phyloP scores from a whole-genome alignment of 1,140 invertebrate genomes.

The Zaprionus africanus region DNA sequence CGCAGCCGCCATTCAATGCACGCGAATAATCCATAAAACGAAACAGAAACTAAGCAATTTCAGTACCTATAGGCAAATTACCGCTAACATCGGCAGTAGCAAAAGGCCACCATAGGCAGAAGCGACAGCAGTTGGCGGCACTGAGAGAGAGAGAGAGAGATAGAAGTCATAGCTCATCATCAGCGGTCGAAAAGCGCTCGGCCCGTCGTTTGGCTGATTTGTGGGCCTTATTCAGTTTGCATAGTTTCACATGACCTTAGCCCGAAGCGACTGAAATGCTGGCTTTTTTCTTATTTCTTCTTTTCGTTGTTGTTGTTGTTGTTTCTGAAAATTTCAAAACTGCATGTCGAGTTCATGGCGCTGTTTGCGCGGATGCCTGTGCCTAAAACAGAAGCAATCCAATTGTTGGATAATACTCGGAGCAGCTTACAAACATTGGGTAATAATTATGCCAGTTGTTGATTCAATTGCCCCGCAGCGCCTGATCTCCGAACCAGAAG shows the following conservation, averaged over 20 bases:
- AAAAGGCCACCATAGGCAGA: slow-evolving; percentile 63
- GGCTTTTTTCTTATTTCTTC: slow-evolving; percentile 47
- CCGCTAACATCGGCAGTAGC: slow-evolving; percentile 69
- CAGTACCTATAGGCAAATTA: slow-evolving; percentile 54
- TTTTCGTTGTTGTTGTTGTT: slow-evolving; percentile 18
- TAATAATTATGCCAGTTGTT: slow-evolving; percentile 64
- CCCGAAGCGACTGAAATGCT: slow-evolving; percentile 55
- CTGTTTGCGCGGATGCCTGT: slow-evolving; percentile 12
- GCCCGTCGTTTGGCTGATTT: slow-evolving; percentile 32
- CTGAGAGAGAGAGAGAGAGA: slow-evolving; percentile 8
- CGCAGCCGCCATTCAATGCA: slow-evolving; percentile 43
- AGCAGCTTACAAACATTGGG: slow-evolving; percentile 53
- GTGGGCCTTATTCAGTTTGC: slow-evolving; percentile 51
- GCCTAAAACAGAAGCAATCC: slow-evolving; percentile 71
- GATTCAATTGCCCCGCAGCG: slow-evolving; percentile 19
- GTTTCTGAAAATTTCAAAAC: slow-evolving; percentile 57
- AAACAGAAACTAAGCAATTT: slow-evolving; percentile 60
- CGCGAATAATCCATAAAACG: slow-evolving; percentile 51
- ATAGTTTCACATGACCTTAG: slow-evolving; percentile 79
- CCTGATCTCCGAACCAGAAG: slow-evolving; percentile 34
- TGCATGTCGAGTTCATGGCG: slow-evolving; percentile 38
- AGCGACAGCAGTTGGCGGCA: background rate
- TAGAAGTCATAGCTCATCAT: slow-evolving; percentile 75
- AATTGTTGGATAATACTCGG: slow-evolving; percentile 47
- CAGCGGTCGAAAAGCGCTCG: slow-evolving; percentile 24